Percentiles rank a stretch among this genome's conserved stretches.
These are phyloP conservation scores for Podarcis muralis DNA, from an alignment of 2,113 vertebrate genomes.

Conservation along the genomic window DNA sequence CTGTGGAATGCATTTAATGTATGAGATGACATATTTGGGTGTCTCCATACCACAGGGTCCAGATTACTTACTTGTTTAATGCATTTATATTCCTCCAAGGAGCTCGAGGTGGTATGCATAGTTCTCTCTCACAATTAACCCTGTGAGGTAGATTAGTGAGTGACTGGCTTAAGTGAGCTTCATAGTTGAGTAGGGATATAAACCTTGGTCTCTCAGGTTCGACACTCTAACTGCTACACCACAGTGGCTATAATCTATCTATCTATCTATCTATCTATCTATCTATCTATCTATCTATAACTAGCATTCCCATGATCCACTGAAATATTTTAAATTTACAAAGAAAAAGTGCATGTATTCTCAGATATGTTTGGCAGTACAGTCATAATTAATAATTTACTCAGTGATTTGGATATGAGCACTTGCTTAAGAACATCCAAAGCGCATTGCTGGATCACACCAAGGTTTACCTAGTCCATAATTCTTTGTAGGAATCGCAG, in stretches of 20 bases:
- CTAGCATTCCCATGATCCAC: neutral
- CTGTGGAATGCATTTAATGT: neutral
- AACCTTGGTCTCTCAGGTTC: too few species aligned
- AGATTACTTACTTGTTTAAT: too few species aligned
- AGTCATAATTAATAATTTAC: neutral
- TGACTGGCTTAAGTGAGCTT: too few species aligned
- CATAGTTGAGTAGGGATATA: too few species aligned
- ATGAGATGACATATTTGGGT: neutral
- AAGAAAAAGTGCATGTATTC: neutral
- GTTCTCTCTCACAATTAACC: too few species aligned
- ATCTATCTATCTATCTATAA: neutral
- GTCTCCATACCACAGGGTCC: neutral
- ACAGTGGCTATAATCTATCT: too few species aligned
- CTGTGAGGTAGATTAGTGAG: too few species aligned
- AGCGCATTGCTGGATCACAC: neutral
- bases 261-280: too few species aligned
- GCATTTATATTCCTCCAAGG: too few species aligned
- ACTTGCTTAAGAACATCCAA: neutral
- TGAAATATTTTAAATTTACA: neutral
- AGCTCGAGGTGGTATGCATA: too few species aligned
- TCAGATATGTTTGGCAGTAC: neutral
- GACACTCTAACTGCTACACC: too few species aligned
- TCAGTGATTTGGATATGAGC: neutral
- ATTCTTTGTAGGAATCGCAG: constrained; percentile 2
- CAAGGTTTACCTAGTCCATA: neutral